Base-by-base conservation (phyloP, 1,140 invertebrate genomes). In the Leptinotarsa lineolata region DNA sequence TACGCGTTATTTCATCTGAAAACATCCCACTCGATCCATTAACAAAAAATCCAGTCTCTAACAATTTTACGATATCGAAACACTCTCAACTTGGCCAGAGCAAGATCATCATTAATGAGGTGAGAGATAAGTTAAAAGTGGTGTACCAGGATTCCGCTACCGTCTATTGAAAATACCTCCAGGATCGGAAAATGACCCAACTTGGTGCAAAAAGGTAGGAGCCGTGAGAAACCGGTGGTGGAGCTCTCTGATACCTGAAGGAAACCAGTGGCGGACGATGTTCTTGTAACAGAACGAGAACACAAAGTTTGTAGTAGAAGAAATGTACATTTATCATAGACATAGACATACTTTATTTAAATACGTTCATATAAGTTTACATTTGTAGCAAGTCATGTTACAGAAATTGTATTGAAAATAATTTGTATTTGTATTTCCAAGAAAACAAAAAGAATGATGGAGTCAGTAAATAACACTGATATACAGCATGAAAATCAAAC, bases 111-210 rank as follows among this genome's bases (percentile, higher is more conserved):
- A 75, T 81, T 81, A 81, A 81, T 81, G 79, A 81, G 75, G 67
- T 71, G 22, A 65, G 71, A 81, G 81, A 81, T 81, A 81, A 81
- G 81, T 81, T 81, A 76, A 81, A 81, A 81, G 78, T 80, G 78
- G 77, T 81, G 81, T 81, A 81, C 76, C 75, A 76, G 76, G 78
- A 81, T 81, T 79, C 81, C 77, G 72, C 72, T 73, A 74, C 72
- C 39, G 66, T 18, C 67, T 74, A 71, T 24, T 70, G 61, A 74
- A 74, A 74, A 74, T 71, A 70, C 54, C 63, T 44, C n/a, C 54
- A 8, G 48, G 30, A n/a, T 68, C 20, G 48, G 20, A 48, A 58
- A 72, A 72, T 39, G 46, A 59, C 44, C 70, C 24, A 46, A 18
- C 70, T 20, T 39, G 63, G 20, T 65, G 63, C 63, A 73, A 76